Percentiles rank a stretch among this genome's conserved stretches.
phyloP scores from a whole-genome alignment of 2,113 vertebrate genomes.

The Holacanthus passer region DNA sequence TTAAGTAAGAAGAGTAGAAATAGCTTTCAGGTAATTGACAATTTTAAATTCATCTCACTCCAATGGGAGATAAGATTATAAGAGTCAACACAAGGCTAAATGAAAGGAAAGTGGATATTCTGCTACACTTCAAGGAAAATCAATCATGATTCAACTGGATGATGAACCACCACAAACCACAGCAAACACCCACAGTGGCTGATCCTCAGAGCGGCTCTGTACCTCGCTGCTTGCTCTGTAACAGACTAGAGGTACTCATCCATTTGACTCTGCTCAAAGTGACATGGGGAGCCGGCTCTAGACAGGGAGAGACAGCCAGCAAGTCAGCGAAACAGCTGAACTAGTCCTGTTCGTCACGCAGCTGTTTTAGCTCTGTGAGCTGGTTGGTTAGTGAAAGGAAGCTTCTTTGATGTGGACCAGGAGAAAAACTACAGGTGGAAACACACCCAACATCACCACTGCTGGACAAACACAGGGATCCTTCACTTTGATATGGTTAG shows the following conservation, averaged over 20 bases:
- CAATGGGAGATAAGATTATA: background rate
- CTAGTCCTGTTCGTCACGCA: background rate
- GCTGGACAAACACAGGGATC: rapidly evolving
- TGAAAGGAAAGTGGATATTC: background rate
- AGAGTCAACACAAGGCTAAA: background rate
- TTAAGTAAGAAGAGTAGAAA: background rate
- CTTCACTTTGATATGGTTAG: background rate
- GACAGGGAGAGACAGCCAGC: conserved; percentile 58
- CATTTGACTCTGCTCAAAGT: conserved; percentile 83
- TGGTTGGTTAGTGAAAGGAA: background rate
- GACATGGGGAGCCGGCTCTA: conserved; percentile 78
- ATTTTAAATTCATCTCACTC: background rate
- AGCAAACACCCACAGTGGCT: conserved; percentile 45
- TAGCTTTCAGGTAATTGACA: background rate
- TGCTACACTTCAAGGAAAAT: conserved; percentile 25
- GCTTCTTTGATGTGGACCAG: background rate
- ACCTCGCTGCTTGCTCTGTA: conserved; percentile 85
- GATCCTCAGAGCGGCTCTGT: conserved; percentile 67
- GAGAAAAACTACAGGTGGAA: background rate
- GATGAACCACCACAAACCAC: conserved; percentile 56
- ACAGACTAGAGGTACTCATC: conserved; percentile 85
- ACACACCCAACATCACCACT: background rate
- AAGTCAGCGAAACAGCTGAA: conserved; percentile 19
- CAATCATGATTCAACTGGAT: too few relatives aligned
- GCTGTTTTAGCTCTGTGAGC: background rate